phyloP scores from a whole-genome alignment of 2,113 vertebrate species.

The Ammodytes dubius region DNA sequence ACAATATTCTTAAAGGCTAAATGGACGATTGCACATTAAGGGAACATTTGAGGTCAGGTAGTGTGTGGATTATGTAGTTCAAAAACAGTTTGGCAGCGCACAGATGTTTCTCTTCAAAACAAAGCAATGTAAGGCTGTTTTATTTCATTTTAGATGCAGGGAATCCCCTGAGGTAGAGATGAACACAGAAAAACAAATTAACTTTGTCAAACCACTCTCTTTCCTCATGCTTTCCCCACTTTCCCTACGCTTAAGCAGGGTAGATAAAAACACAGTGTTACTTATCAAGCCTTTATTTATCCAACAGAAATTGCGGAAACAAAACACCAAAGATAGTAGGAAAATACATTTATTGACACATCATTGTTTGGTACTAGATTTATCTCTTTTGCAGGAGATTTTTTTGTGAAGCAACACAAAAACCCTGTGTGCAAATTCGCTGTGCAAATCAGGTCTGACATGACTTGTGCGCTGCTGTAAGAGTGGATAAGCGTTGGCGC shows the following conservation, averaged over 20 bases:
- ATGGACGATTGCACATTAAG: constrained; percentile 63
- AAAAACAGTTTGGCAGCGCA: constrained; percentile 4
- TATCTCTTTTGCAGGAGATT: neutral
- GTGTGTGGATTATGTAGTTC: constrained; percentile 10
- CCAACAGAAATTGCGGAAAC: constrained; percentile 7
- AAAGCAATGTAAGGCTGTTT: constrained; percentile 38
- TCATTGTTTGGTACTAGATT: neutral
- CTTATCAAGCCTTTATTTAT: constrained; percentile 33
- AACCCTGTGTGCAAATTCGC: constrained; percentile 2
- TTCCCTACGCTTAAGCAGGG: neutral
- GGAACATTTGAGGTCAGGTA: constrained; percentile 37
- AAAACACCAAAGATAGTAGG: constrained; percentile 18
- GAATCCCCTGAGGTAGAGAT: constrained; percentile 34
- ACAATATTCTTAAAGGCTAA: constrained; percentile 61
- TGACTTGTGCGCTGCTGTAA: constrained; percentile 41
- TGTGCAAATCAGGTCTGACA: neutral
- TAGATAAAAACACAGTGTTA: neutral
- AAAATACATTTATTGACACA: neutral
- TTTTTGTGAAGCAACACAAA: constrained; percentile 7
- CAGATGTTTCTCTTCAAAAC: constrained; percentile 45
- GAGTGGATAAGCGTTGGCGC: constrained; percentile 46
- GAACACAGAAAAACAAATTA: constrained; percentile 53
- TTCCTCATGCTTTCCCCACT: constrained; percentile 20
- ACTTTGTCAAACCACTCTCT: constrained; percentile 43
- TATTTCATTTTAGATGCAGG: constrained; percentile 43